phyloP scores from a whole-genome alignment of 2,113 vertebrate species.

The Copsychus sechellarum region DNA sequence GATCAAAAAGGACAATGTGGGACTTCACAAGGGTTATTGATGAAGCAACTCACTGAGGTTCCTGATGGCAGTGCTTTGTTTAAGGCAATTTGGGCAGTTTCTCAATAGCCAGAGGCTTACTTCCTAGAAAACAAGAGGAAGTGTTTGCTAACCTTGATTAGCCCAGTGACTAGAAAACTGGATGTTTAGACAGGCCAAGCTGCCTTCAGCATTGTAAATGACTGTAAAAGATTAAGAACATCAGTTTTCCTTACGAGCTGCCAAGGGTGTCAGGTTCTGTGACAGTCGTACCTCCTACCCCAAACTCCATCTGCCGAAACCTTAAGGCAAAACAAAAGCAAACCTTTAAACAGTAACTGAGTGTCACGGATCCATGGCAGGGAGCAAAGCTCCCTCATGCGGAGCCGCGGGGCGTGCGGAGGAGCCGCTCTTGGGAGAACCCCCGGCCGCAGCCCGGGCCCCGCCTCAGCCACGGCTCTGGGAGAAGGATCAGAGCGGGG shows the following conservation, averaged over 20 bases:
- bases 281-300: not conserved
- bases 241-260: not conserved
- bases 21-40: not conserved
- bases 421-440: not conserved
- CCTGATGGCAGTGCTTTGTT: not conserved
- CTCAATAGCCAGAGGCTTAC: not conserved
- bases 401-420: not conserved
- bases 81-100: not conserved
- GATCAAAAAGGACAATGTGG: not conserved
- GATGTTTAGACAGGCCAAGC: not conserved
- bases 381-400: not conserved
- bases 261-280: not conserved
- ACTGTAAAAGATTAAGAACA: not conserved
- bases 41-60: not conserved
- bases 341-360: not conserved
- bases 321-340: not conserved
- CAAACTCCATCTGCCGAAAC: not conserved
- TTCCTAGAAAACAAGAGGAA: not conserved
- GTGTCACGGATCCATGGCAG: fast-evolving
- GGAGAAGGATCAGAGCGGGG: fast-evolving
- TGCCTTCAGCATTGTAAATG: not conserved
- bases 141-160: not conserved
- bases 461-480: too few relatives aligned
- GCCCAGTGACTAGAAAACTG: not conserved
- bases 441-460: not conserved